phyloP scores from a whole-genome alignment of 2,797 vertebrate species.

The Tachyglossus aculeatus region DNA sequence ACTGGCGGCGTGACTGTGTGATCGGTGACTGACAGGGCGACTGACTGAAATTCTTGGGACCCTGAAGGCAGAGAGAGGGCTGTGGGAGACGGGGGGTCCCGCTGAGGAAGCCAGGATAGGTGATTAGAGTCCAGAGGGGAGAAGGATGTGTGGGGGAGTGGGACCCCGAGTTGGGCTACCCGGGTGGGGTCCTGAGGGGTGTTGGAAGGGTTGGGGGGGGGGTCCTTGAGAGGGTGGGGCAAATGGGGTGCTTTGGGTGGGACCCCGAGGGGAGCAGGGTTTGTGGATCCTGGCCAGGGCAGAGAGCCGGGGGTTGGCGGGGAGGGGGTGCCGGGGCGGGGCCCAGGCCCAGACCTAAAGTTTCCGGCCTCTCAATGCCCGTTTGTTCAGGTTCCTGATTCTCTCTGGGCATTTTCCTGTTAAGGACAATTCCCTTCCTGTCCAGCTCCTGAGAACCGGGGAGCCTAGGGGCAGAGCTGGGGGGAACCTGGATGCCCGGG shows the following conservation, averaged over 20 bases:
- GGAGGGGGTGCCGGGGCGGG: not conserved
- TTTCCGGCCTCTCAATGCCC: constrained; percentile 47
- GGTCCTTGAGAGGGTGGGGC: no score
- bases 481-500: not conserved
- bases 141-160: not conserved
- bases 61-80: not conserved
- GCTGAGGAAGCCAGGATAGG: not conserved
- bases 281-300: not conserved
- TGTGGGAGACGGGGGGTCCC: not conserved
- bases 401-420: constrained; percentile 53
- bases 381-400: constrained; percentile 57
- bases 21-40: no score
- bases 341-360: not conserved
- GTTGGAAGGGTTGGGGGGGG: not conserved
- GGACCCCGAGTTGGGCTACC: no score
- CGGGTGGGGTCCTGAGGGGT: no score
- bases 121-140: not conserved
- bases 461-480: not conserved
- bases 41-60: no score
- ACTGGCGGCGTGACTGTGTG: no score
- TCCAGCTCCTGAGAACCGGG: constrained; percentile 17
- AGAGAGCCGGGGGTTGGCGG: not conserved
- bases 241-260: rapidly evolving
- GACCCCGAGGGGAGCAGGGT: not conserved
- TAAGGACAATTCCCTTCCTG: constrained; percentile 56